These are phyloP conservation scores for Macaria liturata DNA, from an alignment of 2,888 invertebrate genomes.

Conservation along the genomic window DNA sequence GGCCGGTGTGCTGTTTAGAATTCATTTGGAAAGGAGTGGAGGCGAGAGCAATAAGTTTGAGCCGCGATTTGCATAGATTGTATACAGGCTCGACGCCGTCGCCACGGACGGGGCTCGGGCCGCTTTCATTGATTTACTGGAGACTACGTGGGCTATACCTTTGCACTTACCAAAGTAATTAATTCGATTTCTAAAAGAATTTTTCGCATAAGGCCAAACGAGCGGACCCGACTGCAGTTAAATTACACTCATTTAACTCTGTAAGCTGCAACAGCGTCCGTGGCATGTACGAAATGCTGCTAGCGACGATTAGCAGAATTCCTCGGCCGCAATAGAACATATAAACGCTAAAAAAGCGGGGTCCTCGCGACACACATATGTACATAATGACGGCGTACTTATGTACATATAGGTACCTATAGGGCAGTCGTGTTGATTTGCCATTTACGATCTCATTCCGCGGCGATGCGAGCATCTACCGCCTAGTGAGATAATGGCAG, in stretches of 20 bases:
- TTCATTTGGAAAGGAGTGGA: slow-evolving; percentile 81
- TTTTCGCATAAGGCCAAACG: slow-evolving; percentile 28
- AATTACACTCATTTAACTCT: slow-evolving; percentile 75
- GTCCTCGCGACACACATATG: slow-evolving; percentile 53
- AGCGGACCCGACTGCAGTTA: slow-evolving; percentile 60
- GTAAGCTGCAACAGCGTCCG: slow-evolving; percentile 63
- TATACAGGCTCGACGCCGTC: slow-evolving; percentile 43
- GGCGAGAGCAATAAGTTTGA: slow-evolving; percentile 82
- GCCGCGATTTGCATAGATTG: slow-evolving; percentile 81
- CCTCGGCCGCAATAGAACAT: slow-evolving; percentile 72
- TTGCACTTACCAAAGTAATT: not conserved
- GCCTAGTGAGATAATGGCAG: slow-evolving; percentile 52
- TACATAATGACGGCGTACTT: slow-evolving; percentile 41
- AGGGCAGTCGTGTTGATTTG: slow-evolving; percentile 59
- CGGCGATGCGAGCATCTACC: slow-evolving; percentile 45
- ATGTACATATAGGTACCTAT: slow-evolving; percentile 31
- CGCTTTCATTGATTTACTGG: slow-evolving; percentile 70
- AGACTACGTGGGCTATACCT: slow-evolving; percentile 29
- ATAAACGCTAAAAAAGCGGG: slow-evolving; percentile 74
- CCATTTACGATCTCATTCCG: slow-evolving; percentile 59
- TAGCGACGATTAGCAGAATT: slow-evolving; percentile 78
- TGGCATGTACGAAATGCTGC: slow-evolving; percentile 74
- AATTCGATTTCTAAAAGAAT: not conserved
- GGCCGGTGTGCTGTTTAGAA: slow-evolving; percentile 73
- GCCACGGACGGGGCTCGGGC: slow-evolving; percentile 45